Conservation (phyloP, 1,140 invertebrate genomes). For the Heterodera schachtii region DNA sequence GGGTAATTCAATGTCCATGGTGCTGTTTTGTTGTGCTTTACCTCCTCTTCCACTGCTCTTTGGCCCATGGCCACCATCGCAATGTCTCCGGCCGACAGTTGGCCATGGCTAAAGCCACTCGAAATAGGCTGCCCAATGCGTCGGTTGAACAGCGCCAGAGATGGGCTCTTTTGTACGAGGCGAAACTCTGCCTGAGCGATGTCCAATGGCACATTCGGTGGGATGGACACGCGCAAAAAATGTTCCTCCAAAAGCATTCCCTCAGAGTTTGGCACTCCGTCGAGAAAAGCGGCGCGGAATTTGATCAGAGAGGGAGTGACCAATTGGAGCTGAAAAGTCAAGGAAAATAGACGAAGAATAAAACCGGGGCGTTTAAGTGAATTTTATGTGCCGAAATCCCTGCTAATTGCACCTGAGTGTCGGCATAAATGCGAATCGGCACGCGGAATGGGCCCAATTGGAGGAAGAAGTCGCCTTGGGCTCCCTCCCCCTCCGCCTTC, state of each 20-base stretch:
- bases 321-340: conserved; percentile 9
- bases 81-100: conserved; percentile 21
- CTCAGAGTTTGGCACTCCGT: not conserved
- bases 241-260: not conserved
- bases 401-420: not conserved
- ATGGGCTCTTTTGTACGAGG: conserved; percentile 23
- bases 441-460: not conserved
- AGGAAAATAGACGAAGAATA: too few species aligned
- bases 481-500: not conserved
- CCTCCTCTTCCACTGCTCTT: not conserved
- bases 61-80: not conserved
- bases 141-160: conserved; percentile 15
- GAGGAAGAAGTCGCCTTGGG: conserved; percentile 1
- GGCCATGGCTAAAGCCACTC: conserved; percentile 23
- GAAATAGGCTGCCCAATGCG: conserved; percentile 10
- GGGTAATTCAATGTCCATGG: too few species aligned
- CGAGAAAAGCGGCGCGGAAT: conserved; percentile 1
- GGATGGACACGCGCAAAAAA: conserved; percentile 19
- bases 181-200: conserved; percentile 22
- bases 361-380: not conserved
- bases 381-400: not conserved
- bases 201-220: conserved; percentile 16
- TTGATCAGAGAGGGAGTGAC: conserved; percentile 1
- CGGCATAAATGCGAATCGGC: conserved; percentile 2
- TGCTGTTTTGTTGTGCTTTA: not conserved